These are phyloP conservation scores for Thamnophis elegans DNA, from an alignment of 2,797 vertebrate species.

Conservation along the genomic window DNA sequence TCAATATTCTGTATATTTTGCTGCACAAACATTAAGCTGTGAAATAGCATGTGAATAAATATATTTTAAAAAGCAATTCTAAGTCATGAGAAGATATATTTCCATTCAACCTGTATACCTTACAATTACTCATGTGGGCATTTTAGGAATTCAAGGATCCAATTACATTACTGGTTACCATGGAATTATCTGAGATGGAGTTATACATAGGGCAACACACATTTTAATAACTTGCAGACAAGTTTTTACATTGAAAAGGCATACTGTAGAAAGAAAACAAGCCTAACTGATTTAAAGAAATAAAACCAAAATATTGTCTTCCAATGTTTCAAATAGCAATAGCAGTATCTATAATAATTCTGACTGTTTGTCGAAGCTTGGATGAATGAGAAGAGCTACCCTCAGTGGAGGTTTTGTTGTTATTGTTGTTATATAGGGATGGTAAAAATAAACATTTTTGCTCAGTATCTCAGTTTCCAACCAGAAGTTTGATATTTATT, in stretches of 20 bases:
- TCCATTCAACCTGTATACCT: background rate
- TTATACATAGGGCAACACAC: background rate
- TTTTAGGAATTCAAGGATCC: background rate
- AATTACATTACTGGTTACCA: conserved; percentile 9
- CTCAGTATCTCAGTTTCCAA: background rate
- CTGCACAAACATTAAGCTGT: conserved; percentile 1
- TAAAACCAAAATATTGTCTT: background rate
- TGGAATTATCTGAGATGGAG: conserved; percentile 1
- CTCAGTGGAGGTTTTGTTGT: background rate
- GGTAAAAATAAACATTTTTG: background rate
- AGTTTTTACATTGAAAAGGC: background rate
- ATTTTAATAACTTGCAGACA: background rate
- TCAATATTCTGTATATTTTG: background rate
- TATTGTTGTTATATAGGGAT: background rate
- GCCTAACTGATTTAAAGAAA: background rate
- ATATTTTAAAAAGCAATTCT: conserved; percentile 2
- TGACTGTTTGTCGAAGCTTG: background rate
- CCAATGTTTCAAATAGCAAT: background rate
- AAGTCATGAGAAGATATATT: background rate
- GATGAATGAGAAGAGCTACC: background rate
- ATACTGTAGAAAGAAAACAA: background rate
- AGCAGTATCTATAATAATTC: background rate
- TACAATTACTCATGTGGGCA: background rate
- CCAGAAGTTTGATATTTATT: background rate
- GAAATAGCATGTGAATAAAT: conserved; percentile 12